phyloP scores from a whole-genome alignment of 2,888 invertebrate genomes.

The Megalurothrips usitatus region DNA sequence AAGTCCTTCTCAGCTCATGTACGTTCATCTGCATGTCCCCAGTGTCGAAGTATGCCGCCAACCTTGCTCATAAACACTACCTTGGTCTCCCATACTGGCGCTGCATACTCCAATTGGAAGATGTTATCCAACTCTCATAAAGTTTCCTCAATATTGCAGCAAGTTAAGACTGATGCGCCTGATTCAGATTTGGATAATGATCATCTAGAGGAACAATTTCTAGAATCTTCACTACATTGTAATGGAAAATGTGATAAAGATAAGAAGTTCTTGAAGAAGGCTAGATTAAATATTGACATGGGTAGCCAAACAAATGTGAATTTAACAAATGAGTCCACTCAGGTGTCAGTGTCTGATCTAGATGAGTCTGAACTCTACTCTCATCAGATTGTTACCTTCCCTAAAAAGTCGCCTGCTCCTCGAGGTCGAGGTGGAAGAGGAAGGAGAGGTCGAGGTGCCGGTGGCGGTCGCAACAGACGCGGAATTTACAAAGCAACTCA shows the following conservation, averaged over 20 bases:
- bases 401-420: background rate
- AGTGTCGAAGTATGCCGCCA: background rate
- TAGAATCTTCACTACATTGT: too few species aligned
- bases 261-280: too few species aligned
- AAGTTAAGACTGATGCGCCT: too few species aligned
- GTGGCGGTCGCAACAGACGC: background rate
- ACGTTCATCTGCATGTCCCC: background rate
- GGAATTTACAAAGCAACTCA: background rate
- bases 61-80: slow-evolving; percentile 13
- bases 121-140: background rate
- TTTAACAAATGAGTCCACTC: background rate
- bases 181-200: too few species aligned
- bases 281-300: too few species aligned
- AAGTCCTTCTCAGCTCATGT: background rate
- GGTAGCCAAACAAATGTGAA: too few species aligned
- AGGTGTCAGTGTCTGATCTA: background rate
- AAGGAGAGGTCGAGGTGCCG: background rate
- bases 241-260: too few species aligned
- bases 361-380: background rate
- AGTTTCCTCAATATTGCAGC: background rate
- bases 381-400: background rate
- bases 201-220: too few species aligned
- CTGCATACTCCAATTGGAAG: background rate
- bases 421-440: background rate
- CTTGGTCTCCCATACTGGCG: background rate